Evolutionary conservation across 64 coral and sea anemone genomes (phyloP).

Genomic region (Stichodactyla helianthus): DNA sequence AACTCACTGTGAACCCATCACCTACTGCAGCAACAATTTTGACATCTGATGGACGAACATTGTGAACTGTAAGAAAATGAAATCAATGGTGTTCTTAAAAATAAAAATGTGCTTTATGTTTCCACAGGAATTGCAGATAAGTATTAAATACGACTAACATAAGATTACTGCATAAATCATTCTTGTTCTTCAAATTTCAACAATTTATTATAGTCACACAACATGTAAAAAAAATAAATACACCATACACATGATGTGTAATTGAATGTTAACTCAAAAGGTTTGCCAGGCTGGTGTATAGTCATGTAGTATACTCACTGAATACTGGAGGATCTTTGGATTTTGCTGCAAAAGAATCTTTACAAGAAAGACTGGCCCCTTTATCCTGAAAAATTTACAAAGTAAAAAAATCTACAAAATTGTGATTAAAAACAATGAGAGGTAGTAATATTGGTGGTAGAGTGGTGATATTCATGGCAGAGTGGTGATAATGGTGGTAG

Average conservation of each 20-base stretch:
- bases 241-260: too few relatives aligned
- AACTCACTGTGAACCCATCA: constrained; percentile 54
- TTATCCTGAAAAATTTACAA: not conserved
- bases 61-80: constrained; percentile 25
- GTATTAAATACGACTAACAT: too few relatives aligned
- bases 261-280: too few relatives aligned
- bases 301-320: not conserved
- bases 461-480: too few relatives aligned
- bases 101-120: too few relatives aligned
- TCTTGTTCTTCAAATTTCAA: too few relatives aligned
- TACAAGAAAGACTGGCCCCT: not conserved
- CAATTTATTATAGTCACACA: too few relatives aligned
- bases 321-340: not conserved
- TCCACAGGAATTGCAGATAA: too few relatives aligned
- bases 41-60: constrained; percentile 29
- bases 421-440: not conserved
- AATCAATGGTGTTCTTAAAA: too few relatives aligned
- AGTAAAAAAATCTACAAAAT: not conserved
- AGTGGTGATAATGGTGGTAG: not conserved
- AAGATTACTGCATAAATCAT: too few relatives aligned
- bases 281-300: not conserved
- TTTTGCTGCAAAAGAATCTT: not conserved
- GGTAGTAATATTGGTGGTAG: not conserved
- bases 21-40: constrained; percentile 50
- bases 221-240: too few relatives aligned